Conservation (phyloP, 1,140 invertebrate genomes). For the Ostrea edulis region DNA sequence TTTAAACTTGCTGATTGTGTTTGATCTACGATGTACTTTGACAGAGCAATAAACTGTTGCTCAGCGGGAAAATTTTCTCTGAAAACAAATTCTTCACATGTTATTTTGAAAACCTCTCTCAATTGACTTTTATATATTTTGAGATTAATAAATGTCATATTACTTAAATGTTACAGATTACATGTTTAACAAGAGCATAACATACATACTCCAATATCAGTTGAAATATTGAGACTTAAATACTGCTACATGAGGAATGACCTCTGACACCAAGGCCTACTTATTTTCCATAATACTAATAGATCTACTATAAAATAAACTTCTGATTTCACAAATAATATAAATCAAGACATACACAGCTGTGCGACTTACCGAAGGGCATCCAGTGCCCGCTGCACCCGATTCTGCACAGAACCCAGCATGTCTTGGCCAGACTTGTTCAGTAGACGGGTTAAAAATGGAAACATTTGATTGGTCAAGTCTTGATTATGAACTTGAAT, state of each 20-base stretch:
- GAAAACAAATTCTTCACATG: conserved; percentile 35
- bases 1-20: conserved; percentile 94
- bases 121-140: too few relatives aligned
- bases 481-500: conserved; percentile 92
- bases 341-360: neutral
- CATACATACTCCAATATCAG: too few relatives aligned
- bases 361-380: conserved; percentile 85
- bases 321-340: too few relatives aligned
- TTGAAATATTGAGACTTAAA: too few relatives aligned
- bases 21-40: conserved; percentile 91
- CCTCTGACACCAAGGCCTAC: too few relatives aligned
- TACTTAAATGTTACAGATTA: too few relatives aligned
- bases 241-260: too few relatives aligned
- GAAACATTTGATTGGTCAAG: conserved; percentile 94
- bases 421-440: conserved; percentile 94
- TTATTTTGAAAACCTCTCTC: too few relatives aligned
- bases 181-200: too few relatives aligned
- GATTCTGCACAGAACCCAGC: conserved; percentile 92
- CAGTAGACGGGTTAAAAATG: conserved; percentile 88
- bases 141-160: too few relatives aligned
- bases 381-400: conserved; percentile 92
- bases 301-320: too few relatives aligned
- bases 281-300: too few relatives aligned
- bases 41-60: conserved; percentile 84
- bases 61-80: conserved; percentile 85